Evolutionary conservation across 92 coral and sea anemone genomes (phyloP).

Genomic region (Hydrozoanthus gracilis): DNA sequence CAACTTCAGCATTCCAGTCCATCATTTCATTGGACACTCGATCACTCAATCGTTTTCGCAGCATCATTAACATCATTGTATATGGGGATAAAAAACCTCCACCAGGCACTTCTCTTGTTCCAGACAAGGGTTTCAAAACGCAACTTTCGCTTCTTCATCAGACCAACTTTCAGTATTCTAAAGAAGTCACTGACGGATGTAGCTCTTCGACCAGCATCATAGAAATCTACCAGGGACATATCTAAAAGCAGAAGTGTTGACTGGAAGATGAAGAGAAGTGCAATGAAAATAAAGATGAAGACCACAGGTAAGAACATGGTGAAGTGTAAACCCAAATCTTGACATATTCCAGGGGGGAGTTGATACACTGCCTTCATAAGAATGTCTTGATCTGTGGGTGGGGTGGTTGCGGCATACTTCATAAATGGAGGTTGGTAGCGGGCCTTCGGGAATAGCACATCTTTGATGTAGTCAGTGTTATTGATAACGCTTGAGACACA

Average conservation of each 20-base stretch:
- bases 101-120: slow-evolving; percentile 77
- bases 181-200: slow-evolving; percentile 73
- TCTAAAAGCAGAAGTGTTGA: slow-evolving; percentile 82
- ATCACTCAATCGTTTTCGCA: slow-evolving; percentile 37
- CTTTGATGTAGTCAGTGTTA: slow-evolving; percentile 39
- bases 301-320: slow-evolving; percentile 82
- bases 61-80: slow-evolving; percentile 71
- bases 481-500: slow-evolving; percentile 61
- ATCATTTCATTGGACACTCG: too few species aligned
- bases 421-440: slow-evolving; percentile 27
- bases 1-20: too few species aligned
- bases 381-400: slow-evolving; percentile 25
- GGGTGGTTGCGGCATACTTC: slow-evolving; percentile 54
- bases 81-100: slow-evolving; percentile 88
- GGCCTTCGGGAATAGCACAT: slow-evolving; percentile 24
- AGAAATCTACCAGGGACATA: slow-evolving; percentile 92
- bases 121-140: slow-evolving; percentile 76
- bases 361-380: slow-evolving; percentile 48
- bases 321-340: slow-evolving; percentile 72
- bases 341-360: slow-evolving; percentile 69
- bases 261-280: slow-evolving; percentile 78
- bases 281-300: slow-evolving; percentile 78
- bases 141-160: slow-evolving; percentile 75
- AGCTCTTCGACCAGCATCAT: slow-evolving; percentile 76
- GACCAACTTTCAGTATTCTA: slow-evolving; percentile 71